Conservation (phyloP, 2,888 invertebrate species). For the Ceriagrion tenellum region DNA sequence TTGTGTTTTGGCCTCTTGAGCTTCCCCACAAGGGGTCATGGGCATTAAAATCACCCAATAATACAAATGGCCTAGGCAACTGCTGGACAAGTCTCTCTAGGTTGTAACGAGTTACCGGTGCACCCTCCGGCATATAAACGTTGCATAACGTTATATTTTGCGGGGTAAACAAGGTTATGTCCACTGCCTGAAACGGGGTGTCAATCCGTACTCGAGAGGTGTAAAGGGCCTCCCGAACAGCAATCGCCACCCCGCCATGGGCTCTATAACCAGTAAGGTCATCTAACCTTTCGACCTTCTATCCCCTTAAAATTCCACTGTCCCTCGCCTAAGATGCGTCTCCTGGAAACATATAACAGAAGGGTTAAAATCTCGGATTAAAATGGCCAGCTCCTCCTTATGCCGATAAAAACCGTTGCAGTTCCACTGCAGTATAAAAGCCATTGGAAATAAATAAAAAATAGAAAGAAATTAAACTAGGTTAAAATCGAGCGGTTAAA, state of each 20-base stretch:
- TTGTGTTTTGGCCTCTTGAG: neutral
- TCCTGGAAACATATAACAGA: neutral
- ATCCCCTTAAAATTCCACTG: neutral
- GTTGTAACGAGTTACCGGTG: neutral
- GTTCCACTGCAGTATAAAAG: too few relatives aligned
- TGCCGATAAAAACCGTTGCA: neutral
- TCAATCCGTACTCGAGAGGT: neutral
- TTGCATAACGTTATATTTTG: neutral
- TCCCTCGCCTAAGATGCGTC: neutral
- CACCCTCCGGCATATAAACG: neutral
- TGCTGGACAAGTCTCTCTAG: neutral
- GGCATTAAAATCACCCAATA: neutral
- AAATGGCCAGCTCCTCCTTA: neutral
- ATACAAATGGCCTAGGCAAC: neutral
- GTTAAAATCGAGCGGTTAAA: too few relatives aligned
- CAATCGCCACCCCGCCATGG: neutral
- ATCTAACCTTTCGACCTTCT: neutral
- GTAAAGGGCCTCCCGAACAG: constrained; percentile 28
- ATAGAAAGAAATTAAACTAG: too few relatives aligned
- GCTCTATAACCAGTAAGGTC: neutral
- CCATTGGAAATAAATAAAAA: too few relatives aligned
- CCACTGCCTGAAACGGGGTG: neutral
- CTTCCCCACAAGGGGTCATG: neutral
- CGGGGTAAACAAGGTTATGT: neutral
- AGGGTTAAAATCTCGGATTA: neutral